phyloP scores from a whole-genome alignment of 2,113 vertebrate genomes.

The Aix galericulata region DNA sequence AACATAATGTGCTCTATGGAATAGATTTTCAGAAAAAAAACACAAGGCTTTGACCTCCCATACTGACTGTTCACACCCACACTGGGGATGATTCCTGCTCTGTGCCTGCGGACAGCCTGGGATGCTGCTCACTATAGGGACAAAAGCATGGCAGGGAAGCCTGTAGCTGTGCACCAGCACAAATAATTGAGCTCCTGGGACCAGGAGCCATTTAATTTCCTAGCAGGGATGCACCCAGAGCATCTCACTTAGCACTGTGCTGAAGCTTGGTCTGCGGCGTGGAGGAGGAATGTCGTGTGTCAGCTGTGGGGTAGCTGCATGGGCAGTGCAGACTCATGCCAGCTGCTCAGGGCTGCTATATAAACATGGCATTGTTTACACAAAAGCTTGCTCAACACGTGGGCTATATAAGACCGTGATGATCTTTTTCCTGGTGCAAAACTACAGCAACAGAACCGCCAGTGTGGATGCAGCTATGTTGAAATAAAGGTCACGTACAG shows the following conservation, averaged over 20 bases:
- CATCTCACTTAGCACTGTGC: background rate
- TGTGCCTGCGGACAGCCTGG: background rate
- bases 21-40: background rate
- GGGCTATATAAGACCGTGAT: background rate
- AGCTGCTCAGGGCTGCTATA: background rate
- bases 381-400: background rate
- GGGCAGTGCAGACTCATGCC: background rate
- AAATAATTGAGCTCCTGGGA: background rate
- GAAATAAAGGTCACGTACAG: background rate
- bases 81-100: background rate
- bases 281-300: background rate
- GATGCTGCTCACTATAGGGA: background rate
- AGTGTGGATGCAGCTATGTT: background rate
- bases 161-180: background rate
- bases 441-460: accelerated
- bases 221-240: background rate
- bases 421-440: background rate
- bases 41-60: background rate
- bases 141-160: background rate
- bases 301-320: background rate
- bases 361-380: background rate
- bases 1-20: accelerated
- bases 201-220: background rate
- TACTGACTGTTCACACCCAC: background rate
- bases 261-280: background rate